Conservation (phyloP, 2,888 invertebrate genomes). For the Tinea pellionella region DNA sequence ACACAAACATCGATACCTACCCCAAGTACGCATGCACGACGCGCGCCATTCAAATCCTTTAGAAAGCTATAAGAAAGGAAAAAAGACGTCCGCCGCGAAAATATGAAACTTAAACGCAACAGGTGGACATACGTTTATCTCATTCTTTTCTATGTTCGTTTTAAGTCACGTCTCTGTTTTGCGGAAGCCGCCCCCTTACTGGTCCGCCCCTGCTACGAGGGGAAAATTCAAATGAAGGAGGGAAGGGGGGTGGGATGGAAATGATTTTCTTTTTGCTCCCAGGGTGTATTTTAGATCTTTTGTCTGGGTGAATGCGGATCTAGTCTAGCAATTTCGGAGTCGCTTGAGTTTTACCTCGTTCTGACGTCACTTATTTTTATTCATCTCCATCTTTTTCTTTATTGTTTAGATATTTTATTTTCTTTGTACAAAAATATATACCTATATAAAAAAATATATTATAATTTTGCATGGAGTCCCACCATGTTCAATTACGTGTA, state of each 20-base stretch:
- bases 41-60: conserved; percentile 55
- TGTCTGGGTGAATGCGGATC: conserved; percentile 65
- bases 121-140: conserved; percentile 64
- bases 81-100: conserved; percentile 56
- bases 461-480: no score
- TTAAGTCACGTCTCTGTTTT: conserved; percentile 60
- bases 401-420: not conserved
- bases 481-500: no score
- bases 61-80: conserved; percentile 52
- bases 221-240: conserved; percentile 66
- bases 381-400: not conserved
- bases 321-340: conserved; percentile 60
- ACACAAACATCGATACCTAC: conserved; percentile 42
- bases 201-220: conserved; percentile 62
- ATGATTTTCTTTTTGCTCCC: conserved; percentile 65
- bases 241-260: conserved; percentile 59
- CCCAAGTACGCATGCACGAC: conserved; percentile 56
- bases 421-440: not conserved
- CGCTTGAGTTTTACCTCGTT: conserved; percentile 44
- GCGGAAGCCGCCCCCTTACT: conserved; percentile 62
- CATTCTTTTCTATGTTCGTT: conserved; percentile 60
- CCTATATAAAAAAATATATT: no score
- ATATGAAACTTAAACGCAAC: conserved; percentile 61
- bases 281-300: conserved; percentile 65
- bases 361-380: not conserved